phyloP scores from a whole-genome alignment of 2,113 vertebrate genomes.

The Eulacestoma nigropectus region DNA sequence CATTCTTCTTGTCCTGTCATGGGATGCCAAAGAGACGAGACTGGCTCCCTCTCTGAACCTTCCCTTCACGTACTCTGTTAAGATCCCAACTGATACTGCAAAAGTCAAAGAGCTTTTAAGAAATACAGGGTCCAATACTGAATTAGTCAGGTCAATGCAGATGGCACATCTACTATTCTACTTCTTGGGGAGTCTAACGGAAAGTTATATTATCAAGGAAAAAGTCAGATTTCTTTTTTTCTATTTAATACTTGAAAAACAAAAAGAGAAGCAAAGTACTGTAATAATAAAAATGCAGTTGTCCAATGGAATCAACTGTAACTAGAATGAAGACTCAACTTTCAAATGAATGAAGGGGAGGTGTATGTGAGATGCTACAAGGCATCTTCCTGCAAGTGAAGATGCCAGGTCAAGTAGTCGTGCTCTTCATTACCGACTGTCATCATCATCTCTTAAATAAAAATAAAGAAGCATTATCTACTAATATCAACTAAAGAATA shows the following conservation, averaged over 20 bases:
- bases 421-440: not conserved
- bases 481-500: not conserved
- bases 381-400: not conserved
- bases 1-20: not conserved
- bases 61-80: not conserved
- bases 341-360: not conserved
- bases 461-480: not conserved
- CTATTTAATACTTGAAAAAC: not conserved
- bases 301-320: not conserved
- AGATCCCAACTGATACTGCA: not conserved
- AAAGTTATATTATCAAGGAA: not conserved
- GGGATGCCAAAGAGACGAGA: not conserved
- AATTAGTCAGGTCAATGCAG: not conserved
- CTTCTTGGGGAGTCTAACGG: not conserved
- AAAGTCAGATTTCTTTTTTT: not conserved
- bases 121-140: not conserved
- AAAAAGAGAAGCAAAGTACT: not conserved
- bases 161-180: not conserved
- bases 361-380: not conserved
- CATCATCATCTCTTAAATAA: not conserved
- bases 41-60: not conserved
- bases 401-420: not conserved
- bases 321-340: not conserved
- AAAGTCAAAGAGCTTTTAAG: not conserved
- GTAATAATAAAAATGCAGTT: not conserved